These are phyloP conservation scores for Conchocele bisecta DNA, from an alignment of 2,888 invertebrate genomes.

Conservation along the genomic window DNA sequence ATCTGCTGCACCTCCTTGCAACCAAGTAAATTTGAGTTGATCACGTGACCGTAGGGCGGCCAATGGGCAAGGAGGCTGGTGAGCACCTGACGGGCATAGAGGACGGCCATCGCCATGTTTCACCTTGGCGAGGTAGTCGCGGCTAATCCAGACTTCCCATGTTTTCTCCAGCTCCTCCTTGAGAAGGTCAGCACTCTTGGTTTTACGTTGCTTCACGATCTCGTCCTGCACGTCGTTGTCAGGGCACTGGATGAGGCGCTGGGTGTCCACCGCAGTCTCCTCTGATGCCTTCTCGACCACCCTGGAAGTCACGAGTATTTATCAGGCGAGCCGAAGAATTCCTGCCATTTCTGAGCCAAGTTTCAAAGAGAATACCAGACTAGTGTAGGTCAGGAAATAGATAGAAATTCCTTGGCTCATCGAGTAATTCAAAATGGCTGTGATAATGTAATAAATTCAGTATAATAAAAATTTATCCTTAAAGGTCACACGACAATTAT, in stretches of 20 bases:
- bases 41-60: conserved; percentile 75
- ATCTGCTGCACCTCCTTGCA: conserved; percentile 79
- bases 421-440: no score
- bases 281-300: conserved; percentile 68
- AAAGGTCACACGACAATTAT: no score
- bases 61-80: conserved; percentile 79
- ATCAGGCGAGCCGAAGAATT: no score
- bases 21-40: conserved; percentile 77
- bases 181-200: conserved; percentile 75
- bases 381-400: no score
- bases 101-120: conserved; percentile 78
- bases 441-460: no score
- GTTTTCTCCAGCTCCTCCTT: conserved; percentile 79
- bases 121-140: conserved; percentile 75
- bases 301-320: no score
- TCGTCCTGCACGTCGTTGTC: conserved; percentile 75
- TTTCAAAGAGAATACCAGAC: no score
- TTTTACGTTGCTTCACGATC: conserved; percentile 72
- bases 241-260: conserved; percentile 74
- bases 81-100: conserved; percentile 79
- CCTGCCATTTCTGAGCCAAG: no score
- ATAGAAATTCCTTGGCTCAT: no score
- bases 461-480: no score
- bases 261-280: conserved; percentile 73
- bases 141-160: conserved; percentile 69